Base-by-base conservation (phyloP, 2,888 invertebrate genomes). In the Andrena dorsata region DNA sequence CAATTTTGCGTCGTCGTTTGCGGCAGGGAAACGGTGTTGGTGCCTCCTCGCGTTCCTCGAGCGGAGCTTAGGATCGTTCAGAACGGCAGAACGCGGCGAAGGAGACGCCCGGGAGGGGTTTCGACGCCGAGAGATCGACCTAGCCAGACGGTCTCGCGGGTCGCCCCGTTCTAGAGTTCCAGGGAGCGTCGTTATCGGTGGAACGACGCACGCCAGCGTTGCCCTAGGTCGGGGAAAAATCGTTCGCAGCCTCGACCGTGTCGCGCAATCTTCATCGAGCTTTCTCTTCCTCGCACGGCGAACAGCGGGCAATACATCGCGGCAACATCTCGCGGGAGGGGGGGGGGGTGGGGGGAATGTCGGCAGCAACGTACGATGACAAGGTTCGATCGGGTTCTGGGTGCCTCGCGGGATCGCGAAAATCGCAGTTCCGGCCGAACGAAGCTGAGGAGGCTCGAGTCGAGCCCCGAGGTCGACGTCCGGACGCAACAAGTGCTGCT, bases 401-500 rank as follows among this genome's bases (percentile, higher is more conserved):
- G 16, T 41, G 60, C 6, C 10, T n/a, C 8, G 35, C 68, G 68
- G 78, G 68, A 83, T 83, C 83, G 66, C 76, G 83, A 85, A 86
- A 86, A 86, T 86, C 86, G 63, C 69, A 69, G 84, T 84, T 86
- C 86, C 84, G 83, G 78, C 79, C 84, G 84, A 79, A 51, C 86
- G 83, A 80, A 76, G 86, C 79, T 79, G 76, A 83, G 81, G 87
- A 85, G 79, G 76, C 78, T 74, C 84, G 86, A 76, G 73, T 82
- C 66, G 87, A 84, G 82, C 81, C 56, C 26, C 90, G 93, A 92
- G 93, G 93, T 93, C 93, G 93, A 93, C 92, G 93, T 90, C 93
- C 93, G 93, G 92, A 90, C 92, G 93, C 93, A 93, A 93, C 93
- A 93, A 93, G 93, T 93, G 93, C 92, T 91, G 91, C 90, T 77